Conservation (phyloP, 1,140 invertebrate species). For the Caenorhabditis briggsae region DNA sequence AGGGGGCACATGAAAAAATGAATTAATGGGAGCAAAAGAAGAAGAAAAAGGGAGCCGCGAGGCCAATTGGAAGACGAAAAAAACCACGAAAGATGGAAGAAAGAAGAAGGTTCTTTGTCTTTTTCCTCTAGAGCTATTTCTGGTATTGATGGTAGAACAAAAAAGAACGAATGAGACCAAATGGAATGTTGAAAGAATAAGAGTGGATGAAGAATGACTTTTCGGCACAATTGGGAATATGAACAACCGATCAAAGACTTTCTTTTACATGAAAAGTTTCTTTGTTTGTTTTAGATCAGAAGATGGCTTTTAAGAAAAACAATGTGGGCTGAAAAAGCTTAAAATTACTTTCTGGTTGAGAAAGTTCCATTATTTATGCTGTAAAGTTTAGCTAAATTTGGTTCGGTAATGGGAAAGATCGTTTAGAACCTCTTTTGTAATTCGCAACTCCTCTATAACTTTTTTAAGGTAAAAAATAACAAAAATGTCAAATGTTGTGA, state of each 20-base stretch:
- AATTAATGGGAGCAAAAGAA: conserved; percentile 52
- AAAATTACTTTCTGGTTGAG: too few relatives aligned
- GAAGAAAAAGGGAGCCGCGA: conserved; percentile 44
- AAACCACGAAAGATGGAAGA: conserved; percentile 20
- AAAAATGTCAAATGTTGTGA: too few relatives aligned
- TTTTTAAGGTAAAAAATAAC: too few relatives aligned
- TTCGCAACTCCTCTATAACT: too few relatives aligned
- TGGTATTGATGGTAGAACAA: conserved; percentile 16
- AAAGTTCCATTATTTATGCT: too few relatives aligned
- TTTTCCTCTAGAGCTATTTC: conserved; percentile 34
- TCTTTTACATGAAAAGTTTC: background rate
- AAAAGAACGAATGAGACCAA: conserved; percentile 15
- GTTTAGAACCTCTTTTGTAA: too few relatives aligned
- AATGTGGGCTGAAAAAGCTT: too few relatives aligned
- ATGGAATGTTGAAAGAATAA: conserved; percentile 24
- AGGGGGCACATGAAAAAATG: conserved; percentile 39
- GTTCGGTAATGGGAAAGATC: too few relatives aligned
- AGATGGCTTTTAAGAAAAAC: too few relatives aligned
- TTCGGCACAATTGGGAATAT: conserved; percentile 19
- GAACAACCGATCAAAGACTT: background rate
- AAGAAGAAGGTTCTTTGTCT: conserved; percentile 1
- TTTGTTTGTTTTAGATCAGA: background rate
- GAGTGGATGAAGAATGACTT: conserved; percentile 43
- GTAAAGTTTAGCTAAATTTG: too few relatives aligned
- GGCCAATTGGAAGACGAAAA: conserved; percentile 37